Evolutionary conservation across 1,140 invertebrate genomes (phyloP).

Genomic region (Zaprionus ghesquierei): DNA sequence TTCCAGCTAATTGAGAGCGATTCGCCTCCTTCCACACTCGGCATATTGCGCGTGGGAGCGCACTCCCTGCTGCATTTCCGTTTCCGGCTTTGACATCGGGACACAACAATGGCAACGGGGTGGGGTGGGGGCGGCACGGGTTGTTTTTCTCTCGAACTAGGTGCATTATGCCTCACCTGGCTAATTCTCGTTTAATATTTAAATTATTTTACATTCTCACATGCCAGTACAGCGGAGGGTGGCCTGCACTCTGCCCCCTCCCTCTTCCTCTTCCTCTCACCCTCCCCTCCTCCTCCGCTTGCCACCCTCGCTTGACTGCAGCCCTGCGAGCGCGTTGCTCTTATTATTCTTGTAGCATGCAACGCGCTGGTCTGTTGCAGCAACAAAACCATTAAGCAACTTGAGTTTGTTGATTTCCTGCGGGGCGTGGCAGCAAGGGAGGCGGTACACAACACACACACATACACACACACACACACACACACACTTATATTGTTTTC

Average conservation of each 20-base stretch:
- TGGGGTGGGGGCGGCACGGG: neutral
- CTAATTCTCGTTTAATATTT: constrained; percentile 75
- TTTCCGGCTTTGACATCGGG: constrained; percentile 41
- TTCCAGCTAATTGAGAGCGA: constrained; percentile 37
- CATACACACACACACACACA: constrained; percentile 24
- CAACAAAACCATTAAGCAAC: constrained; percentile 23
- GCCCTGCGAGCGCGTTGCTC: neutral
- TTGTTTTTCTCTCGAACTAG: constrained; percentile 4
- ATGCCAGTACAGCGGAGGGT: constrained; percentile 22
- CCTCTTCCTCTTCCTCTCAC: neutral
- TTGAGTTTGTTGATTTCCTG: constrained; percentile 20
- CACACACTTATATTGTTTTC: constrained; percentile 50
- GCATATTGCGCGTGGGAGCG: constrained; percentile 6
- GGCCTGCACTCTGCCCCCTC: neutral
- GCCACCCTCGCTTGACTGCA: neutral
- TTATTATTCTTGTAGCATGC: constrained; percentile 25
- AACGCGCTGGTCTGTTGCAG: constrained; percentile 23
- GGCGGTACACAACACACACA: neutral
- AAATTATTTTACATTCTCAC: constrained; percentile 56
- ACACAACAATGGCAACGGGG: neutral
- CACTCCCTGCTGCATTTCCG: constrained; percentile 40
- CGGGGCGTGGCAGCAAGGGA: neutral
- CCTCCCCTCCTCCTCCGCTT: neutral
- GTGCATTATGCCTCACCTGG: constrained; percentile 63
- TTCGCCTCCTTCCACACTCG: neutral